Percentiles rank a stretch among this genome's conserved stretches.
Conservation (phyloP, 1,140 invertebrate species). For the Parapsyche elsis region DNA sequence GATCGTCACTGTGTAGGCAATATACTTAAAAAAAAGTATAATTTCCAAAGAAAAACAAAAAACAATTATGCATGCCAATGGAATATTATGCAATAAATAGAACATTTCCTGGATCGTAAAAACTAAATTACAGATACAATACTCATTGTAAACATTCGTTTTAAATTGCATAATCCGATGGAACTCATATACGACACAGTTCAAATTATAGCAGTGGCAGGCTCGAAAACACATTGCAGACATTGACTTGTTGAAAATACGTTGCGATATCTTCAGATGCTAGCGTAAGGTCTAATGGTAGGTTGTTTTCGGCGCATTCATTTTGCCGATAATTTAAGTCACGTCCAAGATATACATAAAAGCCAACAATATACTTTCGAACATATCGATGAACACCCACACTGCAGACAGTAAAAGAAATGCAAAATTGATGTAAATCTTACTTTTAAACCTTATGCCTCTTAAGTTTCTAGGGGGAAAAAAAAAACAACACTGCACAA, state of each 20-base stretch:
- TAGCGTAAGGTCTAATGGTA: no score
- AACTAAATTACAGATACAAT: neutral
- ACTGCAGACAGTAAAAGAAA: neutral
- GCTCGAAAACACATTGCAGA: neutral
- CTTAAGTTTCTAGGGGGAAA: constrained; percentile 43
- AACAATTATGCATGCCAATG: neutral
- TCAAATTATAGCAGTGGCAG: neutral
- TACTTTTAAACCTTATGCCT: constrained; percentile 53
- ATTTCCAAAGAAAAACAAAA: constrained; percentile 2
- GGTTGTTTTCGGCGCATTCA: no score
- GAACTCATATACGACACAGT: no score
- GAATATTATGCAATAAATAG: neutral
- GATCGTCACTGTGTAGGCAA: constrained; percentile 43
- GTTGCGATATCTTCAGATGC: no score
- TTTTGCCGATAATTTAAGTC: no score
- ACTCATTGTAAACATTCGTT: no score
- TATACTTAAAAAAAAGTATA: constrained; percentile 34
- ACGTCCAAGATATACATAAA: no score
- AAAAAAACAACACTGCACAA: constrained; percentile 56
- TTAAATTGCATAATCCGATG: neutral
- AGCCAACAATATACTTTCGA: no score
- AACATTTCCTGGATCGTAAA: neutral
- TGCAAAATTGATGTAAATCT: constrained; percentile 28
- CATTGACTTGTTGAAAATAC: no score
- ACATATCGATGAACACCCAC: neutral